Base-by-base conservation (phyloP, 2,888 invertebrate species). In the Leucoma salicis region DNA sequence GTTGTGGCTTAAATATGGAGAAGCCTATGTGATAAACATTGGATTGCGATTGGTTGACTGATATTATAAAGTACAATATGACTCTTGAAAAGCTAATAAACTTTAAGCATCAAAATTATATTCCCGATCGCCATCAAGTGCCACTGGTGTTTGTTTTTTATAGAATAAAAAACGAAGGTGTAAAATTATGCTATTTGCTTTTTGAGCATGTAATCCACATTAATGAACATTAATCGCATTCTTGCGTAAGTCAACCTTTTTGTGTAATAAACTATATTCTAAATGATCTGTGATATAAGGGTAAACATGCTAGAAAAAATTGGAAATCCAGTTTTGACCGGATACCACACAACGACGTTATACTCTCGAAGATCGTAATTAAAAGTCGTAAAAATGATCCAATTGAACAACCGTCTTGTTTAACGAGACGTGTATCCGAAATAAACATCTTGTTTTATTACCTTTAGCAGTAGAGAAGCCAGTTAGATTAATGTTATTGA, bases 391-490 rank as follows among this genome's bases (percentile, higher is more conserved):
- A 35, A 39, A 39, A 39, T 35, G 27, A 34, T 25, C 31, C 8
- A 38, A 34, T 43, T 34, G 14, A 29, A 31, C 7, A 27, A 27
- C 12, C 4, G 38, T 38, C 18, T 34, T 38, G 34, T 35, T n/a
- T 14, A 18, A 42, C 38, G 28, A 42, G 38, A 34, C 13, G 10
- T 14, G 11, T 35, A 5, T 12, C 15, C 10, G 27, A 27, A 11
- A 27, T 27, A 27, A 27, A 21, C 8, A 27, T 27, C n/a, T 27
- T 27, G 27, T 27, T 27, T 27, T 27, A 27, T 27, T 27, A 11
- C 27, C 4, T 11, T 11, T 27, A 10, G n/a, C n/a, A n/a, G 27
- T 27, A 10, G 27, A 27, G 11, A 11, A 27, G 27, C 11, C 8
- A 27, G 18, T 21, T 21, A 1, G 8, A 3, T 1, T 21, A 21